Conservation (phyloP, 2,797 vertebrate species). For the Euphonia xanthogaster region DNA sequence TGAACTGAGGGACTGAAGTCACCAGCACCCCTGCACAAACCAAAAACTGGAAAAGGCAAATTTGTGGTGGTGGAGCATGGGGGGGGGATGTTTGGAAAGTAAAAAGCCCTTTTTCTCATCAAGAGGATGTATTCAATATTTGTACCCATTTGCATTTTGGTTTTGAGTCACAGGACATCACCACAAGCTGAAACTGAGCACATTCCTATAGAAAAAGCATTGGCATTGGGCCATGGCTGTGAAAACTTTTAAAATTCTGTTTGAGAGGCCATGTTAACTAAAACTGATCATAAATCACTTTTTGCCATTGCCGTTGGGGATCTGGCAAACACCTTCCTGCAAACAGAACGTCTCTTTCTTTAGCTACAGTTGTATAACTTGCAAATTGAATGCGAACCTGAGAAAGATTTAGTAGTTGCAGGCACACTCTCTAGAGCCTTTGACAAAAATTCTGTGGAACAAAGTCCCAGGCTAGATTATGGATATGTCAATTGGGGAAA, state of each 20-base stretch:
- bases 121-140: not conserved
- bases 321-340: constrained; percentile 63
- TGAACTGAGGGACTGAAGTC: not conserved
- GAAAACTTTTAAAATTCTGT: constrained; percentile 44
- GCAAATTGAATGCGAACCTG: constrained; percentile 66
- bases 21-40: not conserved
- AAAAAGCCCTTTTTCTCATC: not conserved
- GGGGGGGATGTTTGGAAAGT: not conserved
- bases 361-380: constrained; percentile 51
- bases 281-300: constrained; percentile 61
- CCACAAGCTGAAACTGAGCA: not conserved
- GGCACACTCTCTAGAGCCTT: constrained; percentile 46
- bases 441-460: constrained; percentile 62
- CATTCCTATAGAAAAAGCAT: constrained; percentile 13
- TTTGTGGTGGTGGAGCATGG: not conserved
- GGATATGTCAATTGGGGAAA: constrained; percentile 52
- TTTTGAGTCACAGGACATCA: not conserved
- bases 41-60: not conserved
- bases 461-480: constrained; percentile 66
- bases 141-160: not conserved
- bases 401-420: constrained; percentile 65
- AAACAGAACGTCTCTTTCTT: constrained; percentile 53
- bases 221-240: not conserved
- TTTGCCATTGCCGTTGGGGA: constrained; percentile 48
- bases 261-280: constrained; percentile 55